These are phyloP conservation scores for Acrobasis consociella DNA, from an alignment of 2,888 invertebrate species.

Conservation along the genomic window DNA sequence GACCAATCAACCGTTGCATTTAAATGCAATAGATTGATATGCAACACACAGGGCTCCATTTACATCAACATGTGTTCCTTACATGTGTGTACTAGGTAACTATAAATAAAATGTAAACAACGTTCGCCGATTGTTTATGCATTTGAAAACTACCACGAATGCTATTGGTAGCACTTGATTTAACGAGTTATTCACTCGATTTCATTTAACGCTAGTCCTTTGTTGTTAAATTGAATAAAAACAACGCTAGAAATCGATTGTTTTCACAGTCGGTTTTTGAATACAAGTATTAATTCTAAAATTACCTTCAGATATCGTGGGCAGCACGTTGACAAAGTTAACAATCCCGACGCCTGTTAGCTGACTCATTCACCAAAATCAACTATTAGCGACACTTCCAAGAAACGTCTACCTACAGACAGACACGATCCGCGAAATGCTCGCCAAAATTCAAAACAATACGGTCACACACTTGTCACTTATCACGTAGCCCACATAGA, in stretches of 20 bases:
- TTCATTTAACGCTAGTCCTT: not conserved
- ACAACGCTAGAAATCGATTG: slow-evolving; percentile 3
- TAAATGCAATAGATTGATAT: slow-evolving; percentile 38
- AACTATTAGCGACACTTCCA: slow-evolving; percentile 53
- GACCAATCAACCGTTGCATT: slow-evolving; percentile 30
- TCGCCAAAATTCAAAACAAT: slow-evolving; percentile 54
- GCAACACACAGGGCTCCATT: slow-evolving; percentile 45
- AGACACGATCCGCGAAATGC: slow-evolving; percentile 47
- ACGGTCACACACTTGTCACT: slow-evolving; percentile 63
- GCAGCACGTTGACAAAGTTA: slow-evolving; percentile 79
- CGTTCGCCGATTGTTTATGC: slow-evolving; percentile 16
- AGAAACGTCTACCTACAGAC: slow-evolving; percentile 54
- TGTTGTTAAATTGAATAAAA: slow-evolving; percentile 4
- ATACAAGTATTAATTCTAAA: slow-evolving; percentile 27
- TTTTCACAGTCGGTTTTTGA: slow-evolving; percentile 9
- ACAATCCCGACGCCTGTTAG: slow-evolving; percentile 79
- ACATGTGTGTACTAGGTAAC: slow-evolving; percentile 1
- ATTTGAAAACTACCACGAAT: not conserved
- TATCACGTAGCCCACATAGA: slow-evolving; percentile 75
- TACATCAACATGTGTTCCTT: slow-evolving; percentile 31
- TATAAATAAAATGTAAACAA: slow-evolving; percentile 23
- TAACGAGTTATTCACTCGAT: not conserved
- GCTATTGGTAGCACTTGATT: not conserved
- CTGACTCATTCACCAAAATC: slow-evolving; percentile 81
- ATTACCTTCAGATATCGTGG: slow-evolving; percentile 79